Conservation (phyloP, 1,140 invertebrate genomes). For the Ganaspis sp. region DNA sequence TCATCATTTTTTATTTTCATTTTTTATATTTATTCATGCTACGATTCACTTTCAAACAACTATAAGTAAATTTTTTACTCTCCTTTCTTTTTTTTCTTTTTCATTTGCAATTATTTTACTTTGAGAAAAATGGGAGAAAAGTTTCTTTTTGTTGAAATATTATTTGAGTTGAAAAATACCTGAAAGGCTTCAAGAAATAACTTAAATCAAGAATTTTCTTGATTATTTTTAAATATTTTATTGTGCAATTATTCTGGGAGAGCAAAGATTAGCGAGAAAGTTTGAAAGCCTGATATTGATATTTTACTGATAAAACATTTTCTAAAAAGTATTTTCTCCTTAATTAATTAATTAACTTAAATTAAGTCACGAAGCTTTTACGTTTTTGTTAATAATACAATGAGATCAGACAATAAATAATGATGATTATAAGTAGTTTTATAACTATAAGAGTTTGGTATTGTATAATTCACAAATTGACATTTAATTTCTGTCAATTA, state of each 20-base stretch:
- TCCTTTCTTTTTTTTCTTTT: conserved; percentile 42
- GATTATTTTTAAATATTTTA: no score
- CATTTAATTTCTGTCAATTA: conserved; percentile 22
- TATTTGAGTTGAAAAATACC: no score
- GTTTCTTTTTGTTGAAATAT: conserved; percentile 29
- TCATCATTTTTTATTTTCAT: conserved; percentile 37
- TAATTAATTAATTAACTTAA: no score
- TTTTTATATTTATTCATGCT: conserved; percentile 43
- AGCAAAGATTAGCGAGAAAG: no score
- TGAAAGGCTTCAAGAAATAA: no score
- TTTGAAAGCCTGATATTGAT: no score
- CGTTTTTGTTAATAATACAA: background rate
- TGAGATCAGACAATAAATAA: background rate
- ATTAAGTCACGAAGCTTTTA: no score
- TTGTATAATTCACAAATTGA: conserved; percentile 20
- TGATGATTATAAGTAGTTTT: background rate
- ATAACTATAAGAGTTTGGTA: background rate
- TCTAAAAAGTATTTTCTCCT: no score
- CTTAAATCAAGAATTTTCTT: no score
- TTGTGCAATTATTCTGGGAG: no score
- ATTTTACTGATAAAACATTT: no score
- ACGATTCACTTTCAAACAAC: conserved; percentile 43
- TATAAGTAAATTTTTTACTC: conserved; percentile 44
- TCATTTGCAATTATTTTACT: conserved; percentile 45
- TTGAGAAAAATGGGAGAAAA: conserved; percentile 43